phyloP scores from a whole-genome alignment of 2,797 vertebrate species.

The Leptodactylus fallax region DNA sequence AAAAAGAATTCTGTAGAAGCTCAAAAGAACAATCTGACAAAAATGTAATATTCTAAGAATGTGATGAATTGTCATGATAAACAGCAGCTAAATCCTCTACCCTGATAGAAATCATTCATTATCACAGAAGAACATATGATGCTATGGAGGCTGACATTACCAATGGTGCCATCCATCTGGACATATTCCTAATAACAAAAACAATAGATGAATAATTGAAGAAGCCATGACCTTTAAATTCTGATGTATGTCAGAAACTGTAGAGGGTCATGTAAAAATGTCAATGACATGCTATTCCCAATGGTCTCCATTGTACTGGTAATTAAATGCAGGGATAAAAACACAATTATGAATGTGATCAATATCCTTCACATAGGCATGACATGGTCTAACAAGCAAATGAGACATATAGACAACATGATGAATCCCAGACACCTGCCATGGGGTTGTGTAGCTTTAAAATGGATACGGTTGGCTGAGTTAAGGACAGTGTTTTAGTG shows the following conservation, averaged over 20 bases:
- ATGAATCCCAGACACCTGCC: not conserved
- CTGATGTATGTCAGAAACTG: conserved; percentile 11
- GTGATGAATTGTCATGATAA: not conserved
- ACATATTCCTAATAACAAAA: conserved; percentile 12
- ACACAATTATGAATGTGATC: conserved; percentile 56
- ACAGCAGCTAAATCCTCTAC: not conserved
- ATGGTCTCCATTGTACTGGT: conserved; percentile 20
- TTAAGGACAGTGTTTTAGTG: not conserved
- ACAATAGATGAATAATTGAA: conserved; percentile 25
- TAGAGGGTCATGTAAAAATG: conserved; percentile 35
- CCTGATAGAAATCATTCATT: conserved; percentile 9
- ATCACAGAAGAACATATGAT: not conserved
- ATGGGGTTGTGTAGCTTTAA: not conserved
- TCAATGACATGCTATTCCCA: conserved; percentile 39
- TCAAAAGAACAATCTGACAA: not conserved
- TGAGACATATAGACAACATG: conserved; percentile 6
- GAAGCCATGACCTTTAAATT: conserved; percentile 40
- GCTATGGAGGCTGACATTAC: not conserved
- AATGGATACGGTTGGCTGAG: not conserved
- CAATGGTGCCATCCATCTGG: not conserved
- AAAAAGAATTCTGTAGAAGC: not conserved
- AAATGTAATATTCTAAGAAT: not conserved
- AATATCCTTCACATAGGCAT: conserved; percentile 37
- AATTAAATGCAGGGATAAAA: conserved; percentile 55
- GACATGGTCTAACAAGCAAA: conserved; percentile 37